phyloP scores from a whole-genome alignment of 1,140 invertebrate species.

The Lethrus apterus region DNA sequence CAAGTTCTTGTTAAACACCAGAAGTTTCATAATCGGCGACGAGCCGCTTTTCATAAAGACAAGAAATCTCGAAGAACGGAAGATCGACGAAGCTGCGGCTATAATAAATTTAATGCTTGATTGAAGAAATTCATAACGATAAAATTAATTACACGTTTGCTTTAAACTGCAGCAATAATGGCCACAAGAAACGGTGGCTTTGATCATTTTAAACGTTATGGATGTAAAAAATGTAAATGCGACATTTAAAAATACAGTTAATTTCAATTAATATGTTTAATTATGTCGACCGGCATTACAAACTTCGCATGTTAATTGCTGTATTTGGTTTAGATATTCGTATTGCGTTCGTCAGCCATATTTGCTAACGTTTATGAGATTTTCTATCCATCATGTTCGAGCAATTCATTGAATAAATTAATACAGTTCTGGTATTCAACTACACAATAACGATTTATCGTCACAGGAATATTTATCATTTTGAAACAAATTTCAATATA shows the following conservation, averaged over 20 bases:
- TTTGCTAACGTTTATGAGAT: slow-evolving; percentile 17
- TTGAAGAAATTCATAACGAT: too few relatives aligned
- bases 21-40: too few relatives aligned
- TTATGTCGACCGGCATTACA: slow-evolving; percentile 14
- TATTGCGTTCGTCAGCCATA: slow-evolving; percentile 17
- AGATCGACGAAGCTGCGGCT: too few relatives aligned
- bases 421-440: slow-evolving; percentile 6
- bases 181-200: too few relatives aligned
- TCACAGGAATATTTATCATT: slow-evolving; percentile 12
- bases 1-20: too few relatives aligned
- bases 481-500: not conserved
- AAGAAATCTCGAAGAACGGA: too few relatives aligned
- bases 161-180: too few relatives aligned
- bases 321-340: slow-evolving; percentile 17
- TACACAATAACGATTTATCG: slow-evolving; percentile 15
- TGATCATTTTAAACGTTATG: too few relatives aligned
- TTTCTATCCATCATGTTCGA: slow-evolving; percentile 7
- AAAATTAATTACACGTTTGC: too few relatives aligned
- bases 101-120: too few relatives aligned
- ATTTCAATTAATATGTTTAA: slow-evolving; percentile 22
- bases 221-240: slow-evolving; percentile 12
- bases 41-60: too few relatives aligned
- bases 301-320: slow-evolving; percentile 19
- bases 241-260: slow-evolving; percentile 10
- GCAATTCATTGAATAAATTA: slow-evolving; percentile 14